Evolutionary conservation across 2,797 vertebrate species (phyloP).

Genomic region (Chiroxiphia lanceolata): DNA sequence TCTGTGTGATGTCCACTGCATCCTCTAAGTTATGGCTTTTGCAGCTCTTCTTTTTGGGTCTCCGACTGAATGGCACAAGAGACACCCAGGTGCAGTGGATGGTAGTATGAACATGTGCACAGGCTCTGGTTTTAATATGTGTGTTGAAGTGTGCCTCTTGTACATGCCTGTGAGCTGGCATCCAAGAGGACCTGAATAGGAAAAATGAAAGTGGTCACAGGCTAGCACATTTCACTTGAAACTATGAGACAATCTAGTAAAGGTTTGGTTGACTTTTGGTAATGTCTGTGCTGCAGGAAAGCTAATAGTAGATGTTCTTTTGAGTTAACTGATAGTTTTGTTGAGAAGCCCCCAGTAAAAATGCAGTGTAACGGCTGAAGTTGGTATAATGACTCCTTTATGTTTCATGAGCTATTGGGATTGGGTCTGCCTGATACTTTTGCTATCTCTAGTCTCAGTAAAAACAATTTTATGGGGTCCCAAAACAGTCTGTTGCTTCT

Average conservation of each 20-base stretch:
- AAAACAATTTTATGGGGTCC: slow-evolving; percentile 59
- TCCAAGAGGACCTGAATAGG: neutral
- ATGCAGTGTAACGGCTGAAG: neutral
- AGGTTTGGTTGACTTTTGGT: neutral
- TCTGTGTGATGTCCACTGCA: neutral
- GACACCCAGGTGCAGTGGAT: neutral
- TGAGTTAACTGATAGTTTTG: neutral
- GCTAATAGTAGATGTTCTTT: neutral
- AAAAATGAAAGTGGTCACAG: neutral
- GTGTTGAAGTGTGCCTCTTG: neutral
- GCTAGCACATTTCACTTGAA: neutral
- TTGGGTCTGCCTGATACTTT: slow-evolving; percentile 29
- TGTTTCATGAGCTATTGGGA: slow-evolving; percentile 26
- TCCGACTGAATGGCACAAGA: fast-evolving
- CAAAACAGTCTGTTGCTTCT: slow-evolving; percentile 60
- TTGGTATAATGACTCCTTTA: slow-evolving; percentile 40
- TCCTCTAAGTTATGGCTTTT: neutral
- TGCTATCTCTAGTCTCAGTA: slow-evolving; percentile 43
- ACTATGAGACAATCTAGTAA: neutral
- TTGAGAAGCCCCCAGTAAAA: neutral
- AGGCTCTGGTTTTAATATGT: neutral
- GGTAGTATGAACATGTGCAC: neutral
- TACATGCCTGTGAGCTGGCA: fast-evolving
- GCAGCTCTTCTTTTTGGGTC: neutral
- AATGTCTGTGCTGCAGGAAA: neutral